phyloP scores from a whole-genome alignment of 2,888 invertebrate species.

The Cantharis rufa region DNA sequence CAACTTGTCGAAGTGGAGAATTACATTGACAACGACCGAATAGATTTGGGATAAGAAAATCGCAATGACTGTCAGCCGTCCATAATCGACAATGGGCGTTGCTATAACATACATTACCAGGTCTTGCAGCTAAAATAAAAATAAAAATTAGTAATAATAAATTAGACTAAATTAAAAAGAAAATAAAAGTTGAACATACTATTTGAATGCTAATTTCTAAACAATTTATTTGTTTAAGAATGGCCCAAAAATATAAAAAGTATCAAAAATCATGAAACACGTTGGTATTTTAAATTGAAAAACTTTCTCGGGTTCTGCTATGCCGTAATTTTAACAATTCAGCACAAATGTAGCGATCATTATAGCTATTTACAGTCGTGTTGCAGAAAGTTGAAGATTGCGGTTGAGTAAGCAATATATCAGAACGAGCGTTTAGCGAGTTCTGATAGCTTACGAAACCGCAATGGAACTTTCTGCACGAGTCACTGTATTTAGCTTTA shows the following conservation, averaged over 20 bases:
- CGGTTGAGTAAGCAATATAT: too few relatives aligned
- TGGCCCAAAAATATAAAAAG: too few relatives aligned
- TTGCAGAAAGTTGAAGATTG: too few relatives aligned
- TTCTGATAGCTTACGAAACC: too few relatives aligned
- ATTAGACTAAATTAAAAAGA: not conserved
- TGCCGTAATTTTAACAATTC: not conserved
- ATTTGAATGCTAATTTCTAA: not conserved
- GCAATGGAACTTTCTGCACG: too few relatives aligned
- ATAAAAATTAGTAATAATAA: not conserved
- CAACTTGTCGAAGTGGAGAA: conserved; percentile 65
- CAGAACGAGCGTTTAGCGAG: too few relatives aligned
- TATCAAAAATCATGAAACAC: too few relatives aligned
- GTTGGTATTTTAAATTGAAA: too few relatives aligned
- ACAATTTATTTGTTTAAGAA: not conserved
- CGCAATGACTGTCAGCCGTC: conserved; percentile 83
- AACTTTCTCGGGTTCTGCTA: not conserved
- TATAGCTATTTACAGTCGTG: too few relatives aligned
- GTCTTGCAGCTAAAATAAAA: conserved; percentile 73
- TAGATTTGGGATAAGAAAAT: conserved; percentile 85
- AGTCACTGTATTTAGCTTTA: too few relatives aligned
- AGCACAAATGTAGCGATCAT: not conserved
- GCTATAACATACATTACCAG: conserved; percentile 87
- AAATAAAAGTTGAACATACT: not conserved
- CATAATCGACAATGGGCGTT: conserved; percentile 86
- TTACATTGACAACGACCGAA: conserved; percentile 88